A percentile compares a stretch with the other conserved stretches of the same genome.
These are phyloP conservation scores for Mugil cephalus DNA, from an alignment of 2,113 vertebrate species.

Conservation along the genomic window DNA sequence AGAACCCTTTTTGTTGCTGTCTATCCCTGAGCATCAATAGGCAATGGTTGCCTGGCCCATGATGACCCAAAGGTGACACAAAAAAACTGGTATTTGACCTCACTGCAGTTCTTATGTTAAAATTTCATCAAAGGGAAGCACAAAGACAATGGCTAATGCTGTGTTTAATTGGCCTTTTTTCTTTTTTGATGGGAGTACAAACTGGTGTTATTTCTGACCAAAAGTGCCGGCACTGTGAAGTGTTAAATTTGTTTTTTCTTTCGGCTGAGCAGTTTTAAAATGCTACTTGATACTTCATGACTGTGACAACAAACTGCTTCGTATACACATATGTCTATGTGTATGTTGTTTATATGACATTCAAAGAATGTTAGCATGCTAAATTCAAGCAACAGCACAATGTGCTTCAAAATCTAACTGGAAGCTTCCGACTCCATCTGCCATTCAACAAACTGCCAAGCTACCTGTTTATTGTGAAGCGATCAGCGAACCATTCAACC, in stretches of 20 bases:
- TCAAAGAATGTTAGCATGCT: no score
- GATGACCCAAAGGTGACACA: background rate
- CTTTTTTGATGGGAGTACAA: no score
- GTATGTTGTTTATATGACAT: background rate
- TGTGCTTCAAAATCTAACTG: background rate
- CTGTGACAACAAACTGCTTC: background rate
- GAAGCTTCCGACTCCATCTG: background rate
- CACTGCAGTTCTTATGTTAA: background rate
- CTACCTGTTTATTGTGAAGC: background rate
- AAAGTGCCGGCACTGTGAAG: background rate
- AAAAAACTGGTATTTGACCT: background rate
- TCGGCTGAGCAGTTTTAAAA: no score
- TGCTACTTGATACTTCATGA: no score
- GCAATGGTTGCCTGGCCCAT: background rate
- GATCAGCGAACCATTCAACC: conserved; percentile 1
- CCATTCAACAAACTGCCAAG: background rate
- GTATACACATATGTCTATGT: background rate
- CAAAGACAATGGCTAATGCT: background rate
- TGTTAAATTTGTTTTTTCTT: background rate
- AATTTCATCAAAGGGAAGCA: background rate
- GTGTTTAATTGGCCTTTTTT: no score
- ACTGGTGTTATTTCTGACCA: background rate
- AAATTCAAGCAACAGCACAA: background rate
- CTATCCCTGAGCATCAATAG: conserved; percentile 6
- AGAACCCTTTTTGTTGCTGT: background rate